Base-by-base conservation (phyloP, 2,888 invertebrate species). In the Cantharis flavilabris region DNA sequence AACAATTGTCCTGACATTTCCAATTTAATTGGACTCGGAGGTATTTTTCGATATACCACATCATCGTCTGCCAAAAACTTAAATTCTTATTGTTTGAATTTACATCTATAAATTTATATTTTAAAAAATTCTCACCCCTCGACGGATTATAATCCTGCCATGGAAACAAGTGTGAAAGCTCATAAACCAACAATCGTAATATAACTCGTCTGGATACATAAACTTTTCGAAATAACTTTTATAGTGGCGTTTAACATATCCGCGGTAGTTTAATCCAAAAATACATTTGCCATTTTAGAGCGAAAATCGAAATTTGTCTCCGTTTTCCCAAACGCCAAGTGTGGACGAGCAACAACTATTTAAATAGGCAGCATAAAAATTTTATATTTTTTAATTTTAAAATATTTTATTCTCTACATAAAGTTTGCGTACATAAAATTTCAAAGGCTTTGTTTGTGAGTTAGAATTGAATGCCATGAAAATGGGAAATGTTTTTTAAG, bases 341-440 rank as follows among this genome's bases (percentile, higher is more conserved):
- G 77, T 49, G 33, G 1, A 11, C 33, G 49, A 49, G 49, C 49
- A 49, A 49, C 49, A 49, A n/a, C 33, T 13, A 33, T 49, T 49
- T 49, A 65, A 65, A 65, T n/a, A 18, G 5, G 5, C 5, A 0
- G 26, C 18, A 64, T 20, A 20, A 20, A 20, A 64, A 65, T 77
- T 80, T 80, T 79, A 79, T 79, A 75, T 77, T 73, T 80, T 49
- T 79, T 79, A 80, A 80, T 80, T 80, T 79, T 71, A 73, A 73
- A 77, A 76, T 74, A 75, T 73, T 79, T 80, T 79, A 79, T 79
- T 76, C 73, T 77, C 72, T 11, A 73, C 79, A 70, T 79, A 79
- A 79, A 63, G 76, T 77, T 70, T 67, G 70, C 75, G 71, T 72
- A 72, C 67, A 30, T 33, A 33, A 33, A 33, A 33, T 33, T 33